These are phyloP conservation scores for Hafferia zeledoni DNA, from an alignment of 2,797 vertebrate species.

Conservation along the genomic window DNA sequence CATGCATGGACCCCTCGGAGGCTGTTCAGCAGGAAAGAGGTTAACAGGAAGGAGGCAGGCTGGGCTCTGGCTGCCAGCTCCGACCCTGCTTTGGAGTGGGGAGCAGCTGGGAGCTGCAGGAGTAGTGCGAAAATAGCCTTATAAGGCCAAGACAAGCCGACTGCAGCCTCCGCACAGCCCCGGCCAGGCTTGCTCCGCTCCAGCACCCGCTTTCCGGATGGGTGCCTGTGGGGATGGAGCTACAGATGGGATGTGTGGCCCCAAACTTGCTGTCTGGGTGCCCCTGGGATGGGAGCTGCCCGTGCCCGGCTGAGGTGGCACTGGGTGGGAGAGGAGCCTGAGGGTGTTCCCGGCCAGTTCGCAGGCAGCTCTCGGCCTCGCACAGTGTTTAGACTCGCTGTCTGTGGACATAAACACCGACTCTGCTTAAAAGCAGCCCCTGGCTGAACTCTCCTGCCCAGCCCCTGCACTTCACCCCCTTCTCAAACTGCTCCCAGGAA, in stretches of 20 bases:
- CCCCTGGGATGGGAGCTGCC: not conserved
- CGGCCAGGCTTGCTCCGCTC: not conserved
- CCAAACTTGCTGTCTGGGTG: not conserved
- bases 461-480: not conserved
- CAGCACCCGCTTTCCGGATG: not conserved
- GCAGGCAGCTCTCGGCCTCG: not conserved
- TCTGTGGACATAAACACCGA: slow-evolving; percentile 57
- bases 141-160: slow-evolving; percentile 52
- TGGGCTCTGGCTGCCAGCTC: slow-evolving; percentile 22
- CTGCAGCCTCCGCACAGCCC: not conserved
- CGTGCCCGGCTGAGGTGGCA: not conserved
- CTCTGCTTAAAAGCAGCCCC: not conserved
- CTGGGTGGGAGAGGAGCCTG: not conserved
- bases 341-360: not conserved
- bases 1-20: not conserved
- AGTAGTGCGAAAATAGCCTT: slow-evolving; percentile 50
- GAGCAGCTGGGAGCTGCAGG: slow-evolving; percentile 49
- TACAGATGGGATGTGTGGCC: not conserved
- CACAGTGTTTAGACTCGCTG: slow-evolving; percentile 67
- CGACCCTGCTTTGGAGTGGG: slow-evolving; percentile 50
- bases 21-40: not conserved
- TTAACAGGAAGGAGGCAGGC: slow-evolving; percentile 30
- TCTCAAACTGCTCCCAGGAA: not conserved
- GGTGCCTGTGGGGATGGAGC: rapidly evolving
- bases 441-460: slow-evolving; percentile 63